phyloP scores from a whole-genome alignment of 2,797 vertebrate species.

The Sebastes vulpes region DNA sequence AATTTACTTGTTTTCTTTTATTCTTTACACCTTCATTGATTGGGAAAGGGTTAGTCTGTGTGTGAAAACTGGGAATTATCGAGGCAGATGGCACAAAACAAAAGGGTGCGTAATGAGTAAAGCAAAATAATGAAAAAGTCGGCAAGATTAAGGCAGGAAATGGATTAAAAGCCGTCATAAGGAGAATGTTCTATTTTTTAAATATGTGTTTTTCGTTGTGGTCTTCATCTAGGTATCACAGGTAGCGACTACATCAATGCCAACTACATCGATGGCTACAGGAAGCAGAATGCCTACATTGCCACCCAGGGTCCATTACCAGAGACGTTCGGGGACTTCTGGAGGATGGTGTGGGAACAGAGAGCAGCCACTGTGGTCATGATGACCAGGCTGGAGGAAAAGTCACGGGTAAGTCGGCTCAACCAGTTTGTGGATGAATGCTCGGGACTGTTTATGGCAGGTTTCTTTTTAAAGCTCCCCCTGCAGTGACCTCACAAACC shows the following conservation, averaged over 20 bases:
- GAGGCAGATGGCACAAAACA: slow-evolving; percentile 28
- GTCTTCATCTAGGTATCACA: slow-evolving; percentile 88
- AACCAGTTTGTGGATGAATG: neutral
- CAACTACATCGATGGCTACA: slow-evolving; percentile 98
- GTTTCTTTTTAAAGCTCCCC: neutral
- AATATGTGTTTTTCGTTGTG: neutral
- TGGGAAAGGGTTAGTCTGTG: slow-evolving; percentile 12
- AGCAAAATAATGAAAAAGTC: neutral
- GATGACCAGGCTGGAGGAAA: slow-evolving; percentile 98
- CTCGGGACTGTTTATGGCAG: neutral
- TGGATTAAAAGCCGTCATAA: neutral
- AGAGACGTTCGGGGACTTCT: slow-evolving; percentile 97
- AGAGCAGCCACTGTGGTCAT: slow-evolving; percentile 96
- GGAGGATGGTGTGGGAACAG: slow-evolving; percentile 99
- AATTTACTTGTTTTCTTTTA: neutral
- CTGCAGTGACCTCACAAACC: neutral
- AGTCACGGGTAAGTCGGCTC: slow-evolving; percentile 90
- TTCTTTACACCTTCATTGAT: slow-evolving; percentile 31
- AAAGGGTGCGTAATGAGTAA: slow-evolving; percentile 17
- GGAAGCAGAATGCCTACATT: slow-evolving; percentile 98
- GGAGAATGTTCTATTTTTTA: neutral
- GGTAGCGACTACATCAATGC: slow-evolving; percentile 98
- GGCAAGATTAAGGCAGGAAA: neutral
- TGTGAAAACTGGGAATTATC: slow-evolving; percentile 38
- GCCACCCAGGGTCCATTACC: slow-evolving; percentile 96